Conservation (phyloP, 1,140 invertebrate genomes). For the Antheraea mylitta region DNA sequence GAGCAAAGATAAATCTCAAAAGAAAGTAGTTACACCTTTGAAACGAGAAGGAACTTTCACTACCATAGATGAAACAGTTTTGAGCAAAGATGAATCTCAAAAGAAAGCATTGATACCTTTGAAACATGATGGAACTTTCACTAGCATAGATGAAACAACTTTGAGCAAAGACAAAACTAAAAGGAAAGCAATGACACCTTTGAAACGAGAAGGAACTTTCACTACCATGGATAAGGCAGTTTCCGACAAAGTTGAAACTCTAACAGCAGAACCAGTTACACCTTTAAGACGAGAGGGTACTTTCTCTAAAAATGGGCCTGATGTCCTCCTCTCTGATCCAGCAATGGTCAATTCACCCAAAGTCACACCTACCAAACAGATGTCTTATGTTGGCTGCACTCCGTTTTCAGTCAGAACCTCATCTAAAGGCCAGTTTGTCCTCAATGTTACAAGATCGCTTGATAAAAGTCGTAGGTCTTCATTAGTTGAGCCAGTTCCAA, state of each 20-base stretch:
- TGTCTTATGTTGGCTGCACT: slow-evolving; percentile 58
- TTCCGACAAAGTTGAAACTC: slow-evolving; percentile 7
- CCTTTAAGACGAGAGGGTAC: slow-evolving; percentile 45
- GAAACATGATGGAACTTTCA: no score
- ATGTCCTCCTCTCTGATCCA: slow-evolving; percentile 12
- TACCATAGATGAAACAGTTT: no score
- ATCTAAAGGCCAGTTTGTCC: slow-evolving; percentile 36
- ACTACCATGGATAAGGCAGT: slow-evolving; percentile 40
- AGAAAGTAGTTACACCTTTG: no score
- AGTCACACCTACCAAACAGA: slow-evolving; percentile 41
- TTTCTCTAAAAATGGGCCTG: slow-evolving; percentile 52
- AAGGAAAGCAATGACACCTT: no score
- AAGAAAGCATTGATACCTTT: no score
- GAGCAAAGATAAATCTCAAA: no score
- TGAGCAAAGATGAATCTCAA: no score
- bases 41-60: no score
- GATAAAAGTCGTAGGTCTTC: slow-evolving; percentile 49
- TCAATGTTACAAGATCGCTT: slow-evolving; percentile 67
- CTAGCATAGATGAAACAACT: slow-evolving; percentile 27
- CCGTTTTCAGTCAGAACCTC: slow-evolving; percentile 47
- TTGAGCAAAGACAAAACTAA: no score
- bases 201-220: no score
- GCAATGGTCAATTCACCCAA: neutral
- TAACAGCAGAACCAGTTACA: slow-evolving; percentile 20
- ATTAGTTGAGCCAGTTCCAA: slow-evolving; percentile 27